These are phyloP conservation scores for Crocallis elinguaria DNA, from an alignment of 2,888 invertebrate species.

Conservation along the genomic window DNA sequence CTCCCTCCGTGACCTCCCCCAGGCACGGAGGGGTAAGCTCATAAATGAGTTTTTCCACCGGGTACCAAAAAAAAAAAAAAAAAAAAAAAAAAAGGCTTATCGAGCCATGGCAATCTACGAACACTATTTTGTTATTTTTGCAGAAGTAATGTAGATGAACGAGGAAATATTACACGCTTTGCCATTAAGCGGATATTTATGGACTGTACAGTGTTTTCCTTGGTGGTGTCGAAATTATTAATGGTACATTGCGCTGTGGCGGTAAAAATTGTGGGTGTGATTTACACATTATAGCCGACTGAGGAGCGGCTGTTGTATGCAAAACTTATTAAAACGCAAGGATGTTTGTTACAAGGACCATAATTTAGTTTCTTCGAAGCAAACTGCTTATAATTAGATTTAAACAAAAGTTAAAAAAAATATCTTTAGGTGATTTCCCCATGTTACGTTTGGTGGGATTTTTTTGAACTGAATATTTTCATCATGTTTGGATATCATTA, in stretches of 20 bases:
- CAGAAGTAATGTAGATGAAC: constrained; percentile 77
- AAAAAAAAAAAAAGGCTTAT: too few species aligned
- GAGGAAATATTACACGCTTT: constrained; percentile 69
- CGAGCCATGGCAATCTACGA: constrained; percentile 64
- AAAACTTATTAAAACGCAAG: constrained; percentile 12
- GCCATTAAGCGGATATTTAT: constrained; percentile 74
- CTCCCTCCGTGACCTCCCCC: too few species aligned
- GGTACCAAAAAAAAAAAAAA: too few species aligned
- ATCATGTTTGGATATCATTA: too few species aligned
- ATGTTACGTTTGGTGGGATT: too few species aligned
- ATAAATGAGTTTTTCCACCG: too few species aligned
- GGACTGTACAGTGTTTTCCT: constrained; percentile 58
- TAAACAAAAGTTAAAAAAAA: too few species aligned
- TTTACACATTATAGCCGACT: constrained; percentile 11
- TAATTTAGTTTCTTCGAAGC: too few species aligned
- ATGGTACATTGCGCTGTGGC: constrained; percentile 54
- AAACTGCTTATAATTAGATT: too few species aligned
- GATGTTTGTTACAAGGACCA: background rate
- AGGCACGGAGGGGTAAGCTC: too few species aligned
- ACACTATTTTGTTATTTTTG: constrained; percentile 79
- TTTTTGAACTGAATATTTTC: too few species aligned
- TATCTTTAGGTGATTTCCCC: too few species aligned
- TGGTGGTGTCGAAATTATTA: constrained; percentile 71
- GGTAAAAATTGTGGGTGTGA: constrained; percentile 38
- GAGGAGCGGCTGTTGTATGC: constrained; percentile 2